Evolutionary conservation across 2,888 invertebrate genomes (phyloP).

Genomic region (Polydrusus cervinus): DNA sequence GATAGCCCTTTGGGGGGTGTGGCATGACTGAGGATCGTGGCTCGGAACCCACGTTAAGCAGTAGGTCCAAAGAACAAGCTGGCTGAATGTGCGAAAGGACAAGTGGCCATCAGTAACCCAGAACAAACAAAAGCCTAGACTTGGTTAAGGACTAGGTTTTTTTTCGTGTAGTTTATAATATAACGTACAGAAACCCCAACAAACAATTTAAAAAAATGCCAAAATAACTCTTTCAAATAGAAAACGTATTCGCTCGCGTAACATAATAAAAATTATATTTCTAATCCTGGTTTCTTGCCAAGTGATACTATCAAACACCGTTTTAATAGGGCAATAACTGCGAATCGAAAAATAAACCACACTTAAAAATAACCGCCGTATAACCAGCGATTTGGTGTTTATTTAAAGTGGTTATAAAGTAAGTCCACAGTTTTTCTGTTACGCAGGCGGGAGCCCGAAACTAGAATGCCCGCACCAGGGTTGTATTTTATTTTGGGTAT

Average conservation of each 20-base stretch:
- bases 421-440: slow-evolving; percentile 4
- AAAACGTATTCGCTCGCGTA: slow-evolving; percentile 1
- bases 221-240: background rate
- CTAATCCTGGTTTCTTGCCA: slow-evolving; percentile 13
- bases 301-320: slow-evolving; percentile 16
- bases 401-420: slow-evolving; percentile 16
- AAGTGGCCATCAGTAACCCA: too few species aligned
- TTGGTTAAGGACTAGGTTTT: too few species aligned
- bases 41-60: too few species aligned
- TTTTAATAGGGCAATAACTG: slow-evolving; percentile 11
- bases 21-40: too few species aligned
- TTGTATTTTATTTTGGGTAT: too few species aligned
- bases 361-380: slow-evolving; percentile 18
- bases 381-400: slow-evolving; percentile 13
- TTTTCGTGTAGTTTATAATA: too few species aligned
- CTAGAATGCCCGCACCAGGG: too few species aligned
- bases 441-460: background rate
- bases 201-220: background rate
- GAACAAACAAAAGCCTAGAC: too few species aligned
- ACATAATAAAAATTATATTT: slow-evolving; percentile 17
- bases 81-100: too few species aligned
- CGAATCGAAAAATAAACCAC: slow-evolving; percentile 14
- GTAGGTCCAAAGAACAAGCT: too few species aligned
- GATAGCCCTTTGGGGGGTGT: too few species aligned
- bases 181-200: too few species aligned